Conservation (phyloP, 2,113 vertebrate species). For the Coptodon rendalli region DNA sequence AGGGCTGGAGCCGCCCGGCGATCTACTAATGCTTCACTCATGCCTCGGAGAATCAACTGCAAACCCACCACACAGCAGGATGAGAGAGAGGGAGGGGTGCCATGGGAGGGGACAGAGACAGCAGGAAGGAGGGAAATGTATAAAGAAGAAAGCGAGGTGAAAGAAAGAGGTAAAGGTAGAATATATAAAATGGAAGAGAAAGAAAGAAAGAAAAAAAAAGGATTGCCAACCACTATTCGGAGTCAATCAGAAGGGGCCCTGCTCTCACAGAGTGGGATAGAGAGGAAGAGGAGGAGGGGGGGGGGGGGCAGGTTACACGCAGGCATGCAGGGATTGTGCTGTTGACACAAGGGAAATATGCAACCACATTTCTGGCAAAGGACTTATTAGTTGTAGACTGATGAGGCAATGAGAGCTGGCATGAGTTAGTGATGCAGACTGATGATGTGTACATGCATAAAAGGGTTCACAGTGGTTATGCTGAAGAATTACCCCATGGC, state of each 20-base stretch:
- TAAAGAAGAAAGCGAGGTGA: background rate
- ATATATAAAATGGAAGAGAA: background rate
- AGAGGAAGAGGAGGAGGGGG: background rate
- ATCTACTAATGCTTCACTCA: slow-evolving; percentile 99
- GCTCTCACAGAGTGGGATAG: slow-evolving; percentile 13
- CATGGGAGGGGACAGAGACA: slow-evolving; percentile 13
- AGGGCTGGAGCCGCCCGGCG: slow-evolving; percentile 99
- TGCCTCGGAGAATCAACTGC: slow-evolving; percentile 99
- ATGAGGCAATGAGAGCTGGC: slow-evolving; percentile 29
- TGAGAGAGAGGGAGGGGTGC: slow-evolving; percentile 44
- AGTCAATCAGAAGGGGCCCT: slow-evolving; percentile 23
- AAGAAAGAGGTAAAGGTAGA: background rate
- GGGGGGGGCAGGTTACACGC: background rate
- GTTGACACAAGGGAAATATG: background rate
- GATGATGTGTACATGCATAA: slow-evolving; percentile 37
- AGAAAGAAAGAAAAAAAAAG: background rate
- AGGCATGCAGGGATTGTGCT: slow-evolving; percentile 29
- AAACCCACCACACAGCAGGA: slow-evolving; percentile 93
- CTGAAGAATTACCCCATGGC: slow-evolving; percentile 12
- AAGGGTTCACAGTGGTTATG: slow-evolving; percentile 14
- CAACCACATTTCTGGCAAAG: background rate
- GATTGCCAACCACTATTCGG: slow-evolving; percentile 22
- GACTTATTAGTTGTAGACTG: slow-evolving; percentile 10
- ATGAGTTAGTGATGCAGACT: slow-evolving; percentile 22
- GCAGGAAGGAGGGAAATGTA: background rate